Evolutionary conservation across 2,797 vertebrate genomes (phyloP), one percentile per base, ranked within the genome.

Genomic region (Menidia menidia): DNA sequence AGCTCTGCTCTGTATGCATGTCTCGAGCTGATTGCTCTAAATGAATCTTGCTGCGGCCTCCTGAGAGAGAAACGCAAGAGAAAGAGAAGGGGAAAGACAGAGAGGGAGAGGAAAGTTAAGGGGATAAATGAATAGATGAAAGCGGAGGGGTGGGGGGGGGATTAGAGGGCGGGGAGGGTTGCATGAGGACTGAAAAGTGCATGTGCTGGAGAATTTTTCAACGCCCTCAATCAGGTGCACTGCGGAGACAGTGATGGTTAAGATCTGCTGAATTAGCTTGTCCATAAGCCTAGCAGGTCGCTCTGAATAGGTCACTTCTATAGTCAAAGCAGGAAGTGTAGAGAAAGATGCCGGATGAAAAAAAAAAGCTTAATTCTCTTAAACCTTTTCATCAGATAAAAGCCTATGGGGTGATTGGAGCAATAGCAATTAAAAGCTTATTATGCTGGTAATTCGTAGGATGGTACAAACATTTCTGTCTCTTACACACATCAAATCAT

Each of bases 201-300:
- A 39, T 88, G 87, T 81, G 81, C 78, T 67, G 76, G 71, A 81
- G 67, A 73, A 87, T 88, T 84, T 39, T 87, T 72, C 60, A 63
- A 75, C 78, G 62, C 60, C 69, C 80, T 67, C 64, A 59, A 81
- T 92, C 89, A 88, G 90, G 90, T 92, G 89, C 90, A 92, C 91
- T 92, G 91, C 91, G 78, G 89, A 90, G 84, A 86, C 83, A 84
- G 86, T 86, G 90, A 25, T 25, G 25, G 25, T 87, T 86, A 86
- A 91, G 89, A 92, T 91, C 85, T 91, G 91, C 92, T 92, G 92
- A 92, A 90, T 91, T 91, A 89, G 90, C 91, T 88, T 89, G 88
- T 85, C 89, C 89, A 87, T 88, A 88, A 92, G 80, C 85, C 84
- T 61, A 54, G 86, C 80, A 66, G 77, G 73, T 78, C 56, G 43